Evolutionary conservation across 1,140 invertebrate species (phyloP).

Genomic region (Spodoptera frugiperda): DNA sequence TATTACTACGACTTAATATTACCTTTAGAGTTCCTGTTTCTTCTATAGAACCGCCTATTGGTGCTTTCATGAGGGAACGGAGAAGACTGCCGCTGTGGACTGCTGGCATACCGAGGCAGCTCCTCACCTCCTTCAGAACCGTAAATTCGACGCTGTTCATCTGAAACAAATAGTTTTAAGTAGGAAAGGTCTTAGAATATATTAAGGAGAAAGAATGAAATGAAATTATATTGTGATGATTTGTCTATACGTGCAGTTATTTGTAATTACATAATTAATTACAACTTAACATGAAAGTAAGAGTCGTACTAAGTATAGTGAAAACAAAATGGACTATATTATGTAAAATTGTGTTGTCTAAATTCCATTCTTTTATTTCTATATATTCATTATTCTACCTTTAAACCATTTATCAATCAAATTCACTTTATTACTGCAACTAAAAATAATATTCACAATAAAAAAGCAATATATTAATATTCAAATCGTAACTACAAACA

Average conservation of each 20-base stretch:
- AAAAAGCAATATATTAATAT: conserved; percentile 26
- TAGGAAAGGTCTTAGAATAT: too few relatives aligned
- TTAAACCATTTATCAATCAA: too few relatives aligned
- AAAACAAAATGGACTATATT: too few relatives aligned
- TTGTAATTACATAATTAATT: too few relatives aligned
- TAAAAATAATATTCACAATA: neutral
- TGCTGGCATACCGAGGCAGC: conserved; percentile 77
- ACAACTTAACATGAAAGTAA: too few relatives aligned
- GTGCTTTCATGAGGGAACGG: conserved; percentile 90
- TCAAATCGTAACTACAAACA: conserved; percentile 29
- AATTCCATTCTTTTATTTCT: too few relatives aligned
- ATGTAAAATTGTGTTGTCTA: too few relatives aligned
- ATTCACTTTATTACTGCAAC: neutral
- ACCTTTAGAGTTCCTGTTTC: conserved; percentile 86
- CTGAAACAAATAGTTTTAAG: conserved; percentile 67
- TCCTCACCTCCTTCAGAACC: conserved; percentile 74
- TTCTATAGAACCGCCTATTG: conserved; percentile 85
- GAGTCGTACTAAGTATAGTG: too few relatives aligned
- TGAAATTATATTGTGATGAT: neutral
- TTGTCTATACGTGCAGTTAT: too few relatives aligned
- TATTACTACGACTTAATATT: neutral
- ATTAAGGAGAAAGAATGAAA: conserved; percentile 7
- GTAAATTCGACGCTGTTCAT: conserved; percentile 79
- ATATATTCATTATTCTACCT: too few relatives aligned
- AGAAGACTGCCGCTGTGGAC: conserved; percentile 88